Evolutionary conservation across 1,140 invertebrate genomes (phyloP), one percentile per base, ranked within the genome.

Genomic region (Drosophila kohkoa): DNA sequence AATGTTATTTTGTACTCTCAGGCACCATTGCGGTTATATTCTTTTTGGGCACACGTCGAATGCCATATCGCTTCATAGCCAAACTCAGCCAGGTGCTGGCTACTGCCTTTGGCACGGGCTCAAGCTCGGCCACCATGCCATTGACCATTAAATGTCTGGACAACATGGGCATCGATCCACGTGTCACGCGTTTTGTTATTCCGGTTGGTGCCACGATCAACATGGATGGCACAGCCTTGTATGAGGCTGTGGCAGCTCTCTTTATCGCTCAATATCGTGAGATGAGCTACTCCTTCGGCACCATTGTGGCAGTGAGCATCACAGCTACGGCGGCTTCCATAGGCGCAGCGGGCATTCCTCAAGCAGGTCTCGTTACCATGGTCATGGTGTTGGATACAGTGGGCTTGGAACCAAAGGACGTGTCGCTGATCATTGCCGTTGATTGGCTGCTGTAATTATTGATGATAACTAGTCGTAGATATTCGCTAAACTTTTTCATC

Each of bases 151-250:
- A 96, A 46, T 98, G 98, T 79, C 94, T 99, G 80, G 98, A 99
- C 91, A 96, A 97, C 76, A 98, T 98, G 94, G 95, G 96, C 30
- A 94, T 99, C 7, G 98, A 99, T 93, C 95, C 96, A 0, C 94
- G 98, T 60, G 97, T 99, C 28, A 97, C 98, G 1, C 95, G 98
- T 49, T 99, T 99, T 88, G 98, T 99, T 6, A 96, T 99, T 76
- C 98, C 98, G 2, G 97, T 99, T 65, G 99, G 98, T 20, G 97
- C 98, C 25, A 99, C 98, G 7, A 98, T 99, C 79, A 99, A 99
- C 93, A 98, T 98, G 97, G 98, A 99, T 91, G 98, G 98, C 15
- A 99, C 98, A 0, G 98, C 98, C 0, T 93, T 99, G 3, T 99
- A 99, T 82, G 98, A 99, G 93, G 98, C 98, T 1, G 97, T 99